Conservation (phyloP, 1,140 invertebrate genomes). For the Chelonus insularis region DNA sequence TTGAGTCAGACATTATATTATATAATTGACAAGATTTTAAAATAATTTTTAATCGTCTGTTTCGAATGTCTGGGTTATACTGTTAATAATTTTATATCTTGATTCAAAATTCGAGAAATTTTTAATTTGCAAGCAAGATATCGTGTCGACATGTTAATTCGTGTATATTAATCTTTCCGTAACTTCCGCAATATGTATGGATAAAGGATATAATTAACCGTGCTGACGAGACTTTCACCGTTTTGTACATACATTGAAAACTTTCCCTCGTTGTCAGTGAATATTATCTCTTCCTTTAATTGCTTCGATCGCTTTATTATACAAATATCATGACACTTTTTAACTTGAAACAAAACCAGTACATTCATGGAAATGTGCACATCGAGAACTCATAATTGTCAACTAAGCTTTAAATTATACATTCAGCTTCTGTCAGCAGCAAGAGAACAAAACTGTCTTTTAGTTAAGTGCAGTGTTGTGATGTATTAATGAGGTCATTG, state of each 20-base stretch:
- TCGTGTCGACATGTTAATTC: slow-evolving; percentile 6
- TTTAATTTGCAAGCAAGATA: not conserved
- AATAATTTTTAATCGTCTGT: not conserved
- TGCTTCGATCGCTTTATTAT: not conserved
- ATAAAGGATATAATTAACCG: slow-evolving; percentile 3
- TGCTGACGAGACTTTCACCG: not conserved
- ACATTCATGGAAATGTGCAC: no score
- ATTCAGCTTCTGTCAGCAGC: not conserved
- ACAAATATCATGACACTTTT: not conserved
- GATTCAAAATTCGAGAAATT: not conserved
- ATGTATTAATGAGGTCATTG: not conserved
- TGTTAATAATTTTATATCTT: no score
- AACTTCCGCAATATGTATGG: not conserved
- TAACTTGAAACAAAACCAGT: no score
- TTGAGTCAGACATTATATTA: not conserved
- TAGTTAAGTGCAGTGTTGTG: not conserved
- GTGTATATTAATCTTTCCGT: not conserved
- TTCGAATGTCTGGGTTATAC: not conserved
- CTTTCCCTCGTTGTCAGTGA: not conserved
- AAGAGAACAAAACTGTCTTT: not conserved
- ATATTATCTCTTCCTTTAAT: slow-evolving; percentile 3
- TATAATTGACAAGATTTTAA: not conserved
- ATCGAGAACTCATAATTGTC: not conserved
- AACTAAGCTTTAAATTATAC: not conserved
- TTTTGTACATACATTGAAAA: not conserved